Evolutionary conservation across 2,888 invertebrate species (phyloP), one percentile per base, ranked within the genome.

Genomic region (Dynastes hyllus): DNA sequence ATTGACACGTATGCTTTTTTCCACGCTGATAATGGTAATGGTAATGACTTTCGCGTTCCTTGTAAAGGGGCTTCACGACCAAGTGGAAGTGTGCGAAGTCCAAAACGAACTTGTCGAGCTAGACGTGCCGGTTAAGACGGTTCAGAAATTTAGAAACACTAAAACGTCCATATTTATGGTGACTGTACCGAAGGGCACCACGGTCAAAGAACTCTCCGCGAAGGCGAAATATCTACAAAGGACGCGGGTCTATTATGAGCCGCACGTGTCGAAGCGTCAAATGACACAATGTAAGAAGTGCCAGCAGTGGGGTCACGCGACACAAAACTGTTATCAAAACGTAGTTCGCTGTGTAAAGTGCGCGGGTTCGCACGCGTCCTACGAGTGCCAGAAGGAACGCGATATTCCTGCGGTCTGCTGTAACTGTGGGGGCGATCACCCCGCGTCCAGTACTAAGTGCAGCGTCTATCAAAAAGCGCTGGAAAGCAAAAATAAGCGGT

Each of bases 371-470:
- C 32, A 32, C 3, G 4, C 2, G 2, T 32, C 32, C 2, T 32
- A 32, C 3, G 32, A 32, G 3, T 32, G 32, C 32, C 3, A 3
- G 3, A 4, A 32, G 0, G 5, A 32, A 4, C 5, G 2, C 3
- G 32, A 32, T 0, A 4, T 32, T 0, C 32, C 32, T 0, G 32
- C 32, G 0, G 0, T 4, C 3, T 2, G 32, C 3, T 32, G 32
- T 4, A 32, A 32, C 32, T 32, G 32, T 32, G 32, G 32, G 3
- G 32, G 3, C 3, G 3, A 32, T 4, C 32, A 32, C 3, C 32
- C 32, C 2, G 32, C 32, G 32, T 32, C 76, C 70, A 27, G 9
- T n/a, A 58, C 16, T 0, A 9, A 55, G 2, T 80, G 78, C 16
- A 63, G 9, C 32, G 27, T 16, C 16, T 16, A 16, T 16, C 16